Base-by-base conservation (phyloP, 2,113 vertebrate species). In the Macquaria australasica region DNA sequence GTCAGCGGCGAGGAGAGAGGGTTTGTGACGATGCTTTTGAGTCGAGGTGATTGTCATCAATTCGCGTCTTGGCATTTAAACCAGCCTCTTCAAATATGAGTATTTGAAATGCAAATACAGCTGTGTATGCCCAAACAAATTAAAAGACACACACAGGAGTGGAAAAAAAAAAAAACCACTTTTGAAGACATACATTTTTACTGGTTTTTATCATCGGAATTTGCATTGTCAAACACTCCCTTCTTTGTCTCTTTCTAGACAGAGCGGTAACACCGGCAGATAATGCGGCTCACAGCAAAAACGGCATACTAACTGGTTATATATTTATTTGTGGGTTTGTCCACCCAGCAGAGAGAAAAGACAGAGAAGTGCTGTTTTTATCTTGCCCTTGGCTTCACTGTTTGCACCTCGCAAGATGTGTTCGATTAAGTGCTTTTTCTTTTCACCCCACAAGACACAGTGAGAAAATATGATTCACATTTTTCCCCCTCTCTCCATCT, bases 41-140 rank as follows among this genome's bases (percentile, higher is more conserved):
- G 91, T 89, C 90, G 89, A 91, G 93, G 92, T 91, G 95, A 96
- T 95, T 96, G 96, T 94, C 96, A 96, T 95, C 95, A 94, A 92
- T 92, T 95, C 91, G 81, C 89, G 89, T 95, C 93, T 94, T 96
- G 96, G 95, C 96, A 96, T 96, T 96, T 96, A 95, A 96, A 88
- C 94, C 92, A 92, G 90, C 91, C 91, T 94, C 92, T 95, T 96
- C 92, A 94, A 95, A 96, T 94, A 94, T 70, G 91, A 92, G 84
- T 85, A 95, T 96, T 96, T 96, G 95, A 96, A 96, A 96, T 96
- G 96, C 96, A 95, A 96, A 96, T 96, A 92, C 87, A 92, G 85
- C 90, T 83, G 93, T 86, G 89, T 94, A 91, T 89, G 94, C 85
- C 91, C 91, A 92, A 93, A 93, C 92, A 95, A 95, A 95, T 95